A percentile compares a stretch with the other conserved stretches of the same genome.
Evolutionary conservation across 1,140 invertebrate species (phyloP).

Genomic region (Zaprionus gabonicus): DNA sequence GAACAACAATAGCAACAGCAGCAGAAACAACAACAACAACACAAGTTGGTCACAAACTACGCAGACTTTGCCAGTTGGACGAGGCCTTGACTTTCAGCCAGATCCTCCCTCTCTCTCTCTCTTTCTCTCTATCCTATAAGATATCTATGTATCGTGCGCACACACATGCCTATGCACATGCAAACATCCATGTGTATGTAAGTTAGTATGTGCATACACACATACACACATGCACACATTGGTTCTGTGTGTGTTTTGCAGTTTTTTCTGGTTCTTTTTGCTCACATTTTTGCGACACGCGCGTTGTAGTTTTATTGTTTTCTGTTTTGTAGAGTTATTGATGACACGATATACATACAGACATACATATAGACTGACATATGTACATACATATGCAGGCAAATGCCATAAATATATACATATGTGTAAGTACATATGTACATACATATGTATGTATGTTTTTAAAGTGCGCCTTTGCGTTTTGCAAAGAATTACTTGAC

Average conservation of each 20-base stretch:
- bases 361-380: not conserved
- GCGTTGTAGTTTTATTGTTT: conserved; percentile 4
- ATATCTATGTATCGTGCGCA: not conserved
- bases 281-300: conserved; percentile 3
- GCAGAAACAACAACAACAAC: conserved; percentile 10
- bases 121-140: conserved; percentile 17
- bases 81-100: conserved; percentile 64
- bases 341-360: not conserved
- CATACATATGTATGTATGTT: no score
- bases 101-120: conserved; percentile 50
- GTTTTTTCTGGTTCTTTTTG: conserved; percentile 1
- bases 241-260: not conserved
- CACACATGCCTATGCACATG: conserved; percentile 4
- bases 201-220: not conserved
- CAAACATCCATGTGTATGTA: not conserved
- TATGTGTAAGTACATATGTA: no score
- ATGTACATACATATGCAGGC: not conserved
- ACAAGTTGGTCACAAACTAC: conserved; percentile 49
- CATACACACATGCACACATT: not conserved
- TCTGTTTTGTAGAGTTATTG: conserved; percentile 1
- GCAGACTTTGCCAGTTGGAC: conserved; percentile 67
- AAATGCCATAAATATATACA: not conserved
- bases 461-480: not conserved
- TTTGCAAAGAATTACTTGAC: no score
- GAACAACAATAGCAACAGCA: conserved; percentile 31